Conservation (phyloP, 2,888 invertebrate species). For the Mesorhabditis sp. region DNA sequence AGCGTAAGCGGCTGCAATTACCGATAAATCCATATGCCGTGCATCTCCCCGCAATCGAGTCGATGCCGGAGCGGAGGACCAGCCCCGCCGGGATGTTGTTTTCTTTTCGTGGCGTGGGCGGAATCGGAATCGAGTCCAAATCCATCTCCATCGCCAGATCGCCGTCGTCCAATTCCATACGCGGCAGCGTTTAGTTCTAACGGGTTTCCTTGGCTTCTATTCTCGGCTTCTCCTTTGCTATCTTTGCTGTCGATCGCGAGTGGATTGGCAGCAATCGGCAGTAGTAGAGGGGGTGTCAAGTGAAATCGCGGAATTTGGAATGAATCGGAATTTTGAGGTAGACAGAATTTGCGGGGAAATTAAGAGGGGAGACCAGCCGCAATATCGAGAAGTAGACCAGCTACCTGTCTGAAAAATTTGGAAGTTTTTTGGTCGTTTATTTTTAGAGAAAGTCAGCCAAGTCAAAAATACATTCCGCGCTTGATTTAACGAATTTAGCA, state of each 20-base stretch:
- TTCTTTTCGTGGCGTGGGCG: constrained; percentile 1
- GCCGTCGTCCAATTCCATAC: not conserved
- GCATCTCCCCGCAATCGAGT: not conserved
- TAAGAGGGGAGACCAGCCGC: too few species aligned
- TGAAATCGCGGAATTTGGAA: not conserved
- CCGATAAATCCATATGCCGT: not conserved
- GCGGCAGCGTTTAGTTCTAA: too few species aligned
- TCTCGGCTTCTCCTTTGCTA: not conserved
- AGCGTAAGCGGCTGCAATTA: too few species aligned
- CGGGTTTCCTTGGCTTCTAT: not conserved
- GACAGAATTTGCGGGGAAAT: too few species aligned
- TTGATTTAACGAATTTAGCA: too few species aligned
- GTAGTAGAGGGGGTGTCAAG: not conserved
- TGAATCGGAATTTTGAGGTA: too few species aligned
- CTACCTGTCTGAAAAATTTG: too few species aligned
- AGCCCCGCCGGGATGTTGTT: not conserved
- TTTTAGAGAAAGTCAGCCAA: too few species aligned
- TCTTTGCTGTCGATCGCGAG: not conserved
- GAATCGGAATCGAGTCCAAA: not conserved
- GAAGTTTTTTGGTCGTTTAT: too few species aligned
- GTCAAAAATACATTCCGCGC: too few species aligned
- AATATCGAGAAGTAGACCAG: too few species aligned
- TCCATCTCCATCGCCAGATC: not conserved
- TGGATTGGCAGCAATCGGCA: not conserved
- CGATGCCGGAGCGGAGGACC: not conserved